phyloP scores from a whole-genome alignment of 2,888 invertebrate species.

The Euzetes globulus region DNA sequence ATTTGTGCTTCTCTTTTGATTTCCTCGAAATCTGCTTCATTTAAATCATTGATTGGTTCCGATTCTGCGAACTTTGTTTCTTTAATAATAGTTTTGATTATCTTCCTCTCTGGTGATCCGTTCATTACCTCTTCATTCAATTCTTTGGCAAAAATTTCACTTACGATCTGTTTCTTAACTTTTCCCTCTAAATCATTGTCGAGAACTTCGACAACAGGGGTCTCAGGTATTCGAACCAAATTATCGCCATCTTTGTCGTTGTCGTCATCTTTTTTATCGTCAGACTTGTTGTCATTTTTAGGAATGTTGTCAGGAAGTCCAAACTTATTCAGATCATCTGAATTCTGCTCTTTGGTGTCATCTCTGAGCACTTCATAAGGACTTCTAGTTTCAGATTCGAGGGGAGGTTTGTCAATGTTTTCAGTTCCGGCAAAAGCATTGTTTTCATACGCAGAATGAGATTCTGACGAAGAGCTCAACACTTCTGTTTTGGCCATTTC shows the following conservation, averaged over 20 bases:
- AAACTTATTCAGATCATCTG: background rate
- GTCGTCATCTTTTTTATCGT: background rate
- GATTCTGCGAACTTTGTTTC: background rate
- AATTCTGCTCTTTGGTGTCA: background rate
- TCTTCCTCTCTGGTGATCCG: slow-evolving; percentile 42
- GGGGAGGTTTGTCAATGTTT: slow-evolving; percentile 22
- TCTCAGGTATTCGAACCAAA: slow-evolving; percentile 23
- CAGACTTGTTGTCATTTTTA: background rate
- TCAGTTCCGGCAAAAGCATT: slow-evolving; percentile 35
- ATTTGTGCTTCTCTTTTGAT: slow-evolving; percentile 33
- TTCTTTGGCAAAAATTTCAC: slow-evolving; percentile 42
- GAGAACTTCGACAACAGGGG: slow-evolving; percentile 33
- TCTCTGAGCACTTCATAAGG: slow-evolving; percentile 32
- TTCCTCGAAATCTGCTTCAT: slow-evolving; percentile 10
- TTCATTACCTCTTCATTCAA: slow-evolving; percentile 42
- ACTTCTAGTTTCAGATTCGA: slow-evolving; percentile 15
- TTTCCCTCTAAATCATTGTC: slow-evolving; percentile 36
- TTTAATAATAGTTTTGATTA: background rate
- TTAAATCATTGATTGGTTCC: background rate
- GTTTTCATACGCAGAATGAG: slow-evolving; percentile 29
- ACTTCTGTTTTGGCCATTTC: background rate
- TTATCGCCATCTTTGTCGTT: background rate
- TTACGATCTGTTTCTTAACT: slow-evolving; percentile 42
- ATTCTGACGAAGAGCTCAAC: background rate
- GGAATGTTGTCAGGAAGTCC: background rate